Conservation (phyloP, 2,888 invertebrate species). For the Ichneumon xanthorius region DNA sequence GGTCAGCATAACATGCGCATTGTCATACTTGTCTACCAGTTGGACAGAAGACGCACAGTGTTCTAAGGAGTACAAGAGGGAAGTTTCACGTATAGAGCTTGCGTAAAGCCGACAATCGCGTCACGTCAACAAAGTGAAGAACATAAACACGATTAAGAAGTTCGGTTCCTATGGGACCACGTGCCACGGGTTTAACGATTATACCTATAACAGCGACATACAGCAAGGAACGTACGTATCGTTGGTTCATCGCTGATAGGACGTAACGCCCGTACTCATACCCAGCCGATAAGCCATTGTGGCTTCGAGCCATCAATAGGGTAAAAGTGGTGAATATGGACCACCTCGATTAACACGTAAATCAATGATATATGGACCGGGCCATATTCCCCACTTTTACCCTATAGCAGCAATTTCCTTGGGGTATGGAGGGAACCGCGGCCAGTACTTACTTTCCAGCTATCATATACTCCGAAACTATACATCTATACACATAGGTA, state of each 20-base stretch:
- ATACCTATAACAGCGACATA: not conserved
- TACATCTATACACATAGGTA: not conserved
- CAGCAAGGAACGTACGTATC: not conserved
- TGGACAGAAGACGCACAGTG: not conserved
- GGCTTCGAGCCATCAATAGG: not conserved
- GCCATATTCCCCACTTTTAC: too few species aligned
- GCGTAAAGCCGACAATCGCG: not conserved
- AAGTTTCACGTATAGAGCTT: not conserved
- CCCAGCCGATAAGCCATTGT: not conserved
- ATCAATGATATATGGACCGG: too few species aligned
- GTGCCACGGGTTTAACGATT: not conserved
- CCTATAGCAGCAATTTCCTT: not conserved
- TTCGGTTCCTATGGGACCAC: not conserved
- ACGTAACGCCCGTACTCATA: not conserved
- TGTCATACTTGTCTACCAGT: not conserved
- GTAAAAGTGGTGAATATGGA: too few species aligned
- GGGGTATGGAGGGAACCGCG: not conserved
- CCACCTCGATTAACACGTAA: too few species aligned
- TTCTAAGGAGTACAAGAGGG: not conserved
- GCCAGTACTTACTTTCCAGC: constrained; percentile 12
- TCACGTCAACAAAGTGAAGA: not conserved
- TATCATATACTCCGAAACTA: constrained; percentile 10
- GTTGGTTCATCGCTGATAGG: not conserved
- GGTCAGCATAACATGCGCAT: not conserved
- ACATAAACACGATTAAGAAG: not conserved